Conservation (phyloP, 2,797 vertebrate genomes). For the Cercopithecus petaurista region DNA sequence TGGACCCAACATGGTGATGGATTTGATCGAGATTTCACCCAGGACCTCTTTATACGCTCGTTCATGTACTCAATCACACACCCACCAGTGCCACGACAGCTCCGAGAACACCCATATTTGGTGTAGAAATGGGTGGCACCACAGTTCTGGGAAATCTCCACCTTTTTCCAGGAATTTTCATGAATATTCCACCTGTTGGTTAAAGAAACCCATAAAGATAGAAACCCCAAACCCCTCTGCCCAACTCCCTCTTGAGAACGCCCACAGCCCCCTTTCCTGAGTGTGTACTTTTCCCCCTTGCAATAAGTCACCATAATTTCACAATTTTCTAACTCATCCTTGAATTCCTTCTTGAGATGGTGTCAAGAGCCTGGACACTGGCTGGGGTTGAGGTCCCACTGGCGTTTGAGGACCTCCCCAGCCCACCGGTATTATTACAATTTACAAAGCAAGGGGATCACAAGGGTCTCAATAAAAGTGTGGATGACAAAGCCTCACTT, state of each 20-base stretch:
- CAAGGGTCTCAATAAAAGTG: background rate
- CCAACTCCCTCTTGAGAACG: background rate
- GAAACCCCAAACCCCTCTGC: background rate
- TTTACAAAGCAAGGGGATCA: background rate
- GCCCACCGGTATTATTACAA: background rate
- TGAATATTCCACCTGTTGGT: background rate
- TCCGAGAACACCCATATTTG: background rate
- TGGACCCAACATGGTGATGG: background rate
- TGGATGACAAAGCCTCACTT: background rate
- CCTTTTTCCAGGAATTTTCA: background rate
- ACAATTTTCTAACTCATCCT: background rate
- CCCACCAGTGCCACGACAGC: background rate
- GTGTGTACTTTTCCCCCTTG: background rate
- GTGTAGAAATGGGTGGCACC: background rate
- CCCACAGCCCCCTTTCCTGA: background rate
- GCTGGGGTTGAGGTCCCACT: background rate
- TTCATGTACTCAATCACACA: background rate
- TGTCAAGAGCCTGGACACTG: background rate
- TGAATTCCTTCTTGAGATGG: background rate
- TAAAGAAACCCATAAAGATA: background rate
- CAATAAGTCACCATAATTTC: background rate
- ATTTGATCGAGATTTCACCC: background rate
- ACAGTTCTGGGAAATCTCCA: background rate
- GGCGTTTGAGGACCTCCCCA: background rate
- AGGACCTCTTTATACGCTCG: background rate